These are phyloP conservation scores for Tachypleus tridentatus DNA, from an alignment of 1,140 invertebrate genomes.

Conservation along the genomic window DNA sequence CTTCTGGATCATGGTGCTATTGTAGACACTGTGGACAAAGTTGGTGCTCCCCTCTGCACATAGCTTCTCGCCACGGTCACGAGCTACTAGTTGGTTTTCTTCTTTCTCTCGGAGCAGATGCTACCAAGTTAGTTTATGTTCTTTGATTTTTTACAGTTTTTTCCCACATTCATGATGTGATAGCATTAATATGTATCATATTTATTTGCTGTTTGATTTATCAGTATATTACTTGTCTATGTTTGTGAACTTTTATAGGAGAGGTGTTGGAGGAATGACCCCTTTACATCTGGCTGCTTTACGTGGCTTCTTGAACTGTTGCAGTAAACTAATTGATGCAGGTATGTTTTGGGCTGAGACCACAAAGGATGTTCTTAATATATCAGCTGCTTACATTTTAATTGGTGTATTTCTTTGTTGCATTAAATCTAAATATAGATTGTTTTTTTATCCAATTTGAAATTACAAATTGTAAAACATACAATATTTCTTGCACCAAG, in stretches of 20 bases:
- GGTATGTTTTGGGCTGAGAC: no score
- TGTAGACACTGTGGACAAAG: constrained; percentile 14
- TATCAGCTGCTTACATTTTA: no score
- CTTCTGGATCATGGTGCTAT: constrained; percentile 34
- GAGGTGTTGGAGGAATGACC: constrained; percentile 33
- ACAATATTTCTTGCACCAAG: no score
- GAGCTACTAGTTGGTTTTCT: constrained; percentile 41
- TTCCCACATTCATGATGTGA: not conserved
- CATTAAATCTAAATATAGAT: no score
- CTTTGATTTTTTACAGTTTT: not conserved
- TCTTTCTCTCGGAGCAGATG: constrained; percentile 41
- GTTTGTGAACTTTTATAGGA: no score
- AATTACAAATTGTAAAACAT: no score
- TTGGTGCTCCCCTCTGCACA: constrained; percentile 43
- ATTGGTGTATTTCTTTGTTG: no score
- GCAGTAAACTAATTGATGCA: constrained; percentile 38
- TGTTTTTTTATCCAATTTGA: no score
- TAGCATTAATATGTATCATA: not conserved
- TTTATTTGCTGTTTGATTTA: constrained; percentile 18
- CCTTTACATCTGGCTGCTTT: constrained; percentile 50
- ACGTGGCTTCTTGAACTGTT: constrained; percentile 44
- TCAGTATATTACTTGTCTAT: no score
- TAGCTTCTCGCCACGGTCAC: constrained; percentile 43
- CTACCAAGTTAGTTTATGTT: constrained; percentile 32
- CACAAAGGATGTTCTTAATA: no score